A percentile compares a stretch with the other conserved stretches of the same genome.
phyloP scores from a whole-genome alignment of 35 echinoderm and acorn worm genomes.

The Ophioderma brevispina region DNA sequence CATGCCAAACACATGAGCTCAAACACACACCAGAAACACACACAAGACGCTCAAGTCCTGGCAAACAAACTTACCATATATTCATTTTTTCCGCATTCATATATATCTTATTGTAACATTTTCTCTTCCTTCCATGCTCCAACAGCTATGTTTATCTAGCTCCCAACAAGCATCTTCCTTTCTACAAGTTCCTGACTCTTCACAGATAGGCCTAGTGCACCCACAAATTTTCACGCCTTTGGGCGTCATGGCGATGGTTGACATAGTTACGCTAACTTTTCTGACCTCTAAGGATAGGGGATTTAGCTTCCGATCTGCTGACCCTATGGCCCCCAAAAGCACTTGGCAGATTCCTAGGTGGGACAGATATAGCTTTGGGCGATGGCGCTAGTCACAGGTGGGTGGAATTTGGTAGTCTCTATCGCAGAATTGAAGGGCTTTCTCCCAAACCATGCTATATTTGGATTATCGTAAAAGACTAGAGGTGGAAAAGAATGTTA shows the following conservation, averaged over 20 bases:
- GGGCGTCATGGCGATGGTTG: constrained; percentile 1
- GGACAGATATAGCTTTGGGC: constrained; percentile 8
- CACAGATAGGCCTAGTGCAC: not conserved
- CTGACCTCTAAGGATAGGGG: constrained; percentile 2
- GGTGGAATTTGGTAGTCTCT: not conserved
- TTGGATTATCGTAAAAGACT: not conserved
- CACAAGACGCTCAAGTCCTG: no score
- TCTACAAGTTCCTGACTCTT: not conserved
- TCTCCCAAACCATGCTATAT: not conserved
- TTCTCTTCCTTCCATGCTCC: not conserved
- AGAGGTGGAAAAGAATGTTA: not conserved
- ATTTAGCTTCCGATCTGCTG: not conserved
- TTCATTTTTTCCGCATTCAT: no score
- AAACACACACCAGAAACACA: no score
- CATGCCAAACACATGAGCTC: no score
- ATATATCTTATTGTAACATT: no score
- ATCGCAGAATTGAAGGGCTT: not conserved
- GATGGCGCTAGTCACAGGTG: not conserved
- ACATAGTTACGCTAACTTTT: constrained; percentile 14
- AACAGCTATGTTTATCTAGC: not conserved
- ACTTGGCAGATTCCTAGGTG: not conserved
- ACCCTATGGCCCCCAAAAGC: not conserved
- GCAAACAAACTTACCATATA: no score
- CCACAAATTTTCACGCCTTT: not conserved
- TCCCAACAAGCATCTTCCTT: not conserved